Base-by-base conservation (phyloP, 2,888 invertebrate species). In the Agelastica alni region DNA sequence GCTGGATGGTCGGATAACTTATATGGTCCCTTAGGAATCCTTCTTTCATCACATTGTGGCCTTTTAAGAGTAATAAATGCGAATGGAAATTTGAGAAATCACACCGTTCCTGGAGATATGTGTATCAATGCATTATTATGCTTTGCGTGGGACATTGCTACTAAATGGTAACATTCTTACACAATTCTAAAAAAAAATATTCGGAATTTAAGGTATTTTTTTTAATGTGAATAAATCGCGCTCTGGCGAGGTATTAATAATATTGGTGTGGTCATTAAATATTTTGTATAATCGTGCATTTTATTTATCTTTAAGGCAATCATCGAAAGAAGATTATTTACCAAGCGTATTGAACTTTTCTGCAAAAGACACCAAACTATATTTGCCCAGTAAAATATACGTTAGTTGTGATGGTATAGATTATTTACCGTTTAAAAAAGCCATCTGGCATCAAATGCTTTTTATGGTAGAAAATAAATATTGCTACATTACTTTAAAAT, bases 1-100 rank as follows among this genome's bases (percentile, higher is more conserved):
- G 75, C 80, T 68, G 85, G 85, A 12, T 87, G 86, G 86, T 79
- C 83, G 41, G 86, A 86, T 70, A 86, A 85, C 67, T 76, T 82
- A 52, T 85, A 84, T 69, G 86, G 86, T 9, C 73, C 75, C 22
- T 68, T 74, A 2, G 76, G 77, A 41, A 69, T 71, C 39, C 47
- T 75, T 10, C 74, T 78, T 7, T 78, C 77, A 3, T 73, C 75
- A 7, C 81, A 83, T 14, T 81, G 82, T 57, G 86, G 86, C 10
- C 73, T 86, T 3, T 70, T 86, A 43, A 68, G 75, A 53, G 70
- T 71, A 2, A 46, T 74, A 2, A 59, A 67, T 14, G 59, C 69
- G 7, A 64, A 74, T 47, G 53, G 53, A 20, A 34, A 67, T 17
- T 63, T 68, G 16, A 67, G 59, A 48, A 70, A 70, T 4, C 75